Base-by-base conservation (phyloP, 2,888 invertebrate genomes). In the Serripes groenlandicus region DNA sequence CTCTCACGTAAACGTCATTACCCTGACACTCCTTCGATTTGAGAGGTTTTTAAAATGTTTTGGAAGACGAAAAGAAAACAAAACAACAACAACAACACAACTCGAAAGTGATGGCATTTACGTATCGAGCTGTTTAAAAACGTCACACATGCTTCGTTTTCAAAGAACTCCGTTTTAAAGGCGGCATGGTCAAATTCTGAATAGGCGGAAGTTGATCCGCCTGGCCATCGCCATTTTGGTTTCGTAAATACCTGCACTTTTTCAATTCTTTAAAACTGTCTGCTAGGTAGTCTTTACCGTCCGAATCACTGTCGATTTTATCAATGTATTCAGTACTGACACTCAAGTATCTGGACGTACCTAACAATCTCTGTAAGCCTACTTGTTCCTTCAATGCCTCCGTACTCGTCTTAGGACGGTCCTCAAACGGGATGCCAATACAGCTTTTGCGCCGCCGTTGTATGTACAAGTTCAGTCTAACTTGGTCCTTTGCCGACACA, bases 171-270 rank as follows among this genome's bases (percentile, higher is more conserved):
- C n/a, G n/a, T n/a, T n/a, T n/a, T 3, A 74, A 28, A 23, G 73
- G 64, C 23, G 64, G 42, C 68, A 32, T 80, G 56, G 21, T 23
- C 21, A 64, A 75, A 71, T 15, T 71, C 37, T 23, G 70, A 0
- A 42, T 71, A 35, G 62, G 64, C 56, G 52, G 60, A 3, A 73
- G 26, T 1, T 74, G 52, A 26, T 73, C 77, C 15, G 18, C 21
- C 3, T 74, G 3, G 1, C 66, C 58, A 34, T 35, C 56, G 11
- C 70, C 56, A 23, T 70, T 72, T 1, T 69, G 66, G 11, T 34
- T 54, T 66, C 84, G 58, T 0, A 84, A 23, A 78, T 81, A 84
- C 60, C 84, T 56, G 56, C 84, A 81, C 9, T 69, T 71, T 3
- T 62, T 75, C 3, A 84, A 28, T 2, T 75, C 72, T 30, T 74